Percentiles rank a stretch among this genome's conserved stretches.
Evolutionary conservation across 2,888 invertebrate genomes (phyloP).

Genomic region (Tanypteryx hageni): DNA sequence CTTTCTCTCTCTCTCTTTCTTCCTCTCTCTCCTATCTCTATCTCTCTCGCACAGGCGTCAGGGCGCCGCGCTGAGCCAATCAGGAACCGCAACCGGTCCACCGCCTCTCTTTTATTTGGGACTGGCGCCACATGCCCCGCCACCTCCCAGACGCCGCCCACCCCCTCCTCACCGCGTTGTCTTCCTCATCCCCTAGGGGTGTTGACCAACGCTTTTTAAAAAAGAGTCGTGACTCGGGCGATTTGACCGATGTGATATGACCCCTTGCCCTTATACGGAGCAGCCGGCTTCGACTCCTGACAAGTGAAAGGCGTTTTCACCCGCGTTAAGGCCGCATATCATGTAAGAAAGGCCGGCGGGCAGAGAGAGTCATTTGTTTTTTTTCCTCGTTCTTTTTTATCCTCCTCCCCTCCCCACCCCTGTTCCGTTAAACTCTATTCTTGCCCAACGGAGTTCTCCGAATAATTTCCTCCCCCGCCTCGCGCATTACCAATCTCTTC

Average conservation of each 20-base stretch:
- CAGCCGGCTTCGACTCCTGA: constrained; percentile 60
- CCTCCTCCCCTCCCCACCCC: constrained; percentile 4
- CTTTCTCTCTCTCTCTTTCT: not conserved
- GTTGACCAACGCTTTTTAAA: constrained; percentile 53
- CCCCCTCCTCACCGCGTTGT: not conserved
- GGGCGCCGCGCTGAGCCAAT: constrained; percentile 52
- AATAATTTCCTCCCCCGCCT: not conserved
- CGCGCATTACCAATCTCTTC: not conserved
- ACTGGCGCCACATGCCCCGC: constrained; percentile 21
- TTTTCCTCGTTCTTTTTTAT: not conserved
- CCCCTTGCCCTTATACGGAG: constrained; percentile 60
- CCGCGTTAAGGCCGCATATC: constrained; percentile 34
- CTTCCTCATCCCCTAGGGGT: constrained; percentile 28
- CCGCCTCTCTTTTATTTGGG: constrained; percentile 49
- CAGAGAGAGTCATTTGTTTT: constrained; percentile 25
- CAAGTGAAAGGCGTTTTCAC: constrained; percentile 60
- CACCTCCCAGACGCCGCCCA: not conserved
- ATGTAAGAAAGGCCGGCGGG: constrained; percentile 25
- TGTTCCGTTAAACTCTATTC: constrained; percentile 10
- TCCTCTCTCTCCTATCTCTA: not conserved
- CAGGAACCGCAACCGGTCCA: constrained; percentile 60
- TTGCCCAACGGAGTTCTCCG: constrained; percentile 35
- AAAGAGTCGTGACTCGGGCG: constrained; percentile 59
- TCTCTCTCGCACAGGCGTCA: constrained; percentile 3
- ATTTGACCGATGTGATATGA: constrained; percentile 63